These are phyloP conservation scores for Pollenia griseotomentosa DNA, from an alignment of 2,888 invertebrate species.

Conservation along the genomic window DNA sequence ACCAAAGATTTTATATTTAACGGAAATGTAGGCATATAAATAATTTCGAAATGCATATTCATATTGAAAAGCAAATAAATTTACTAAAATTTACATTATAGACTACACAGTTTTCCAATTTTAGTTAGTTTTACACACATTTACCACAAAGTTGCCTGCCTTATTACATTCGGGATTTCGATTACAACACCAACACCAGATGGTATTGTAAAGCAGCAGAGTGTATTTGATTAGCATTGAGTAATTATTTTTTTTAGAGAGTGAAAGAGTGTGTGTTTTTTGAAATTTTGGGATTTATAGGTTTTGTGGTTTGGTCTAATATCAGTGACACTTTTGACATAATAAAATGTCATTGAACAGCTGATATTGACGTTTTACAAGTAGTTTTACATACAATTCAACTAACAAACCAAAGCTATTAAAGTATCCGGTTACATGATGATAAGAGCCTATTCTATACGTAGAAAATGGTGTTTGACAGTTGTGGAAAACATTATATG, in stretches of 20 bases:
- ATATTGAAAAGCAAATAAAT: constrained; percentile 24
- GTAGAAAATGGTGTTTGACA: background rate
- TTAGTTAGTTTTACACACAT: constrained; percentile 11
- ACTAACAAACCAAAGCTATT: background rate
- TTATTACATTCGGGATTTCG: constrained; percentile 33
- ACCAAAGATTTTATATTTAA: constrained; percentile 46
- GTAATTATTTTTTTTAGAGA: constrained; percentile 34
- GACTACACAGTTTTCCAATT: constrained; percentile 7
- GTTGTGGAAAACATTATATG: background rate
- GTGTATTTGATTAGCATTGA: constrained; percentile 1
- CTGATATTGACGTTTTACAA: constrained; percentile 52
- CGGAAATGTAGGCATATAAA: constrained; percentile 58
- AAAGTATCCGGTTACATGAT: constrained; percentile 29
- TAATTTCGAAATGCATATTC: constrained; percentile 30
- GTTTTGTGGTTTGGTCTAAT: constrained; percentile 17
- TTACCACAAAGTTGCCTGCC: constrained; percentile 7
- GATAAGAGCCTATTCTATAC: background rate
- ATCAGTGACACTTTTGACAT: constrained; percentile 39
- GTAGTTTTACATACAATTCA: background rate
- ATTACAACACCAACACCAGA: constrained; percentile 31
- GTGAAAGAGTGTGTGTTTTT: background rate
- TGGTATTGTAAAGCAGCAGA: constrained; percentile 28
- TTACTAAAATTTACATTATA: constrained; percentile 4
- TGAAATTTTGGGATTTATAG: constrained; percentile 17
- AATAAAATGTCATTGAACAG: constrained; percentile 51